Evolutionary conservation across 2,113 vertebrate species (phyloP).

Genomic region (Synchiropus splendidus): DNA sequence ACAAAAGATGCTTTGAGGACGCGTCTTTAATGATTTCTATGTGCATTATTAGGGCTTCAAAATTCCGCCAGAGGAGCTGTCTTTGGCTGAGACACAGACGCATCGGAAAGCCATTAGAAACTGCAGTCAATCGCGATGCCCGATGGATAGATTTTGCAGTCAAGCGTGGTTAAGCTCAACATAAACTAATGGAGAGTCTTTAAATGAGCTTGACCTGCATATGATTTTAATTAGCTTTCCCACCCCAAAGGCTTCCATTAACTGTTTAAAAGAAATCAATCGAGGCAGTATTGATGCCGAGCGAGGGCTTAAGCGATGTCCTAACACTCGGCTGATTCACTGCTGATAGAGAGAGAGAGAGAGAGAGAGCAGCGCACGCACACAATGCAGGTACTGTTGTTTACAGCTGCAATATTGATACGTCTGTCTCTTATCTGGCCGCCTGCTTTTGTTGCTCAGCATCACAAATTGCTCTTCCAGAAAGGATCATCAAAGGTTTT

Average conservation of each 20-base stretch:
- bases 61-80: slow-evolving; percentile 41
- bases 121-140: slow-evolving; percentile 60
- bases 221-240: slow-evolving; percentile 71
- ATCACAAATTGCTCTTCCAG: too few relatives aligned
- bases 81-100: slow-evolving; percentile 26
- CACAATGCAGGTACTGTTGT: slow-evolving; percentile 26
- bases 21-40: slow-evolving; percentile 37
- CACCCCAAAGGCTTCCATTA: slow-evolving; percentile 69
- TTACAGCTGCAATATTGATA: slow-evolving; percentile 37
- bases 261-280: slow-evolving; percentile 63
- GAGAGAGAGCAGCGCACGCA: slow-evolving; percentile 9
- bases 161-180: slow-evolving; percentile 62
- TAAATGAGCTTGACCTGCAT: slow-evolving; percentile 70
- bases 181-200: slow-evolving; percentile 67
- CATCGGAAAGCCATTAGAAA: slow-evolving; percentile 62
- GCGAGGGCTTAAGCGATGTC: slow-evolving; percentile 57
- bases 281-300: slow-evolving; percentile 52
- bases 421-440: slow-evolving; percentile 4
- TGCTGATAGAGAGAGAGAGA: too few relatives aligned
- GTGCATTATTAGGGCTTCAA: slow-evolving; percentile 31
- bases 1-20: slow-evolving; percentile 19
- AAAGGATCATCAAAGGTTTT: too few relatives aligned
- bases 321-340: slow-evolving; percentile 50
- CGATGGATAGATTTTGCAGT: slow-evolving; percentile 65
- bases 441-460: too few relatives aligned